phyloP scores from a whole-genome alignment of 2,888 invertebrate genomes.

The Galeruca laticollis region DNA sequence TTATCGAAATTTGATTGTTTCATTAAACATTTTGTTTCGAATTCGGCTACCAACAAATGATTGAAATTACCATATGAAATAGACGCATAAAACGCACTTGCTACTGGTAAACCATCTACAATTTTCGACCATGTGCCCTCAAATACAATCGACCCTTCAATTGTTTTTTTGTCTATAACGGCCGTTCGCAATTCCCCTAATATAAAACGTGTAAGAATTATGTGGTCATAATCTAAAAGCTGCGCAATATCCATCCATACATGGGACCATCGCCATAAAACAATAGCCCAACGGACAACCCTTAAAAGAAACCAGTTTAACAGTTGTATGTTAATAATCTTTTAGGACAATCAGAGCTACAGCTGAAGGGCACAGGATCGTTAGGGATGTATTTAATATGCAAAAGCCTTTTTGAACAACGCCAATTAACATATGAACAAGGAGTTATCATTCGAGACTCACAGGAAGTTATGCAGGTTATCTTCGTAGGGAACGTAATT shows the following conservation, averaged over 20 bases:
- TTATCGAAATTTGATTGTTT: too few species aligned
- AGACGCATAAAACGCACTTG: too few species aligned
- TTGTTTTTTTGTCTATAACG: constrained; percentile 36
- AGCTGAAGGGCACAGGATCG: constrained; percentile 51
- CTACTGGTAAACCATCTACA: too few species aligned
- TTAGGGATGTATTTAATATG: constrained; percentile 53
- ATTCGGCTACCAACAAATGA: too few species aligned
- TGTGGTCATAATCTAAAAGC: constrained; percentile 35
- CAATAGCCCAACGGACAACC: constrained; percentile 47
- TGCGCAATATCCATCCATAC: constrained; percentile 26
- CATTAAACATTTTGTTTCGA: too few species aligned
- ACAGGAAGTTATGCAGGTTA: constrained; percentile 29
- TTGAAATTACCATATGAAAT: too few species aligned
- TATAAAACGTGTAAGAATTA: constrained; percentile 28
- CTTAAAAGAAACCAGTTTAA: constrained; percentile 52
- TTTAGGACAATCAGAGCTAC: constrained; percentile 49
- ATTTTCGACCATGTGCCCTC: not conserved
- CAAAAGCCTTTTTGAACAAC: constrained; percentile 48
- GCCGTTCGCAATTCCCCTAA: constrained; percentile 20
- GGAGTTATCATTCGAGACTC: constrained; percentile 26
- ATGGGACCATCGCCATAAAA: constrained; percentile 43
- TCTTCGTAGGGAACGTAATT: constrained; percentile 29
- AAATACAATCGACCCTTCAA: constrained; percentile 22
- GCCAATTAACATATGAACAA: constrained; percentile 54
- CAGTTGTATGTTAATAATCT: constrained; percentile 57